Percentiles rank a stretch among this genome's conserved stretches.
Conservation (phyloP, 2,888 invertebrate genomes). For the Pachycephus smyrnensis region DNA sequence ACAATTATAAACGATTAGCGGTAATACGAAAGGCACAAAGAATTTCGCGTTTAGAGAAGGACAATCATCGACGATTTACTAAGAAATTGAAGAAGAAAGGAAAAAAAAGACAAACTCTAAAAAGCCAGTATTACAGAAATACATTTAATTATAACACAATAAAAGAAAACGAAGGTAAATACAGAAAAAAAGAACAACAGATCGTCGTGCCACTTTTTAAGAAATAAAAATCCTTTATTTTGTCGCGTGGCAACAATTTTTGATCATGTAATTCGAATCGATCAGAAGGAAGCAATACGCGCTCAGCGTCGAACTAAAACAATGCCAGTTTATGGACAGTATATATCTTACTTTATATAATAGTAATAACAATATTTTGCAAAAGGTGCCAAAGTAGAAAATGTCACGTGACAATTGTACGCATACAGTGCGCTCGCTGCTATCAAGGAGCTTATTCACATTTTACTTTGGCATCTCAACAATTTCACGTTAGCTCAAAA, state of each 20-base stretch:
- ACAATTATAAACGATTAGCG: slow-evolving; percentile 32
- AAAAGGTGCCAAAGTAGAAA: background rate
- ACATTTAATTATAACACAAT: slow-evolving; percentile 29
- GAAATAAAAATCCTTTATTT: background rate
- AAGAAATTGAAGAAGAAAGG: slow-evolving; percentile 38
- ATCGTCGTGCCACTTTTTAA: slow-evolving; percentile 11
- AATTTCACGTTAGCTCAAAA: slow-evolving; percentile 23
- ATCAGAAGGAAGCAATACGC: slow-evolving; percentile 9
- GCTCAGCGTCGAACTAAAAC: slow-evolving; percentile 22
- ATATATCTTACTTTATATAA: background rate
- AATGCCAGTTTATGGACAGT: slow-evolving; percentile 29
- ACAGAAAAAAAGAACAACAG: slow-evolving; percentile 16
- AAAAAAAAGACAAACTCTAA: slow-evolving; percentile 46
- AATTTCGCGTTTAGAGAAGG: slow-evolving; percentile 66
- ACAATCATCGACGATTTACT: slow-evolving; percentile 61
- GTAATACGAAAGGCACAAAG: slow-evolving; percentile 56
- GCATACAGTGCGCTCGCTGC: background rate
- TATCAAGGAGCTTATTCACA: slow-evolving; percentile 23
- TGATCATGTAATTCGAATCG: slow-evolving; percentile 2
- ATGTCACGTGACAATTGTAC: background rate
- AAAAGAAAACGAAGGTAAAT: slow-evolving; percentile 33
- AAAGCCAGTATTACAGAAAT: slow-evolving; percentile 51
- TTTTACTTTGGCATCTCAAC: slow-evolving; percentile 46
- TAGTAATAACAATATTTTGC: slow-evolving; percentile 12
- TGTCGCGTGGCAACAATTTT: background rate